Percentiles rank a stretch among this genome's conserved stretches.
These are phyloP conservation scores for Trichechus manatus DNA, from an alignment of 2,113 vertebrate genomes.

Conservation along the genomic window DNA sequence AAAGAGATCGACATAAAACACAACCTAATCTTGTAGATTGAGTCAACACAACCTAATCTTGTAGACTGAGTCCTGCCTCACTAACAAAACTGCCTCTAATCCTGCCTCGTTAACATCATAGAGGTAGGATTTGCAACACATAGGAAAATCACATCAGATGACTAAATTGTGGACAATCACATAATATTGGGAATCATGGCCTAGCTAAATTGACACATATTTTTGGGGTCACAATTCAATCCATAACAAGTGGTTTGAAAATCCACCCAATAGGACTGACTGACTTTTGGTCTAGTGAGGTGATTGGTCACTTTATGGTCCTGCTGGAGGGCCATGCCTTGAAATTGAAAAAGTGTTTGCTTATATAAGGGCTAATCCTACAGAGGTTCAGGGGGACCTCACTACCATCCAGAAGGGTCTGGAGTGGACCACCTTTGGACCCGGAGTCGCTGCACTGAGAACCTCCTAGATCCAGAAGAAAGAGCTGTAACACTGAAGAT, in stretches of 20 bases:
- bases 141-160: too few species aligned
- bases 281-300: neutral
- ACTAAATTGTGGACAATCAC: too few species aligned
- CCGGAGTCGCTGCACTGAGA: neutral
- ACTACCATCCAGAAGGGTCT: neutral
- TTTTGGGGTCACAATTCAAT: too few species aligned
- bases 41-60: too few species aligned
- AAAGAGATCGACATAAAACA: too few species aligned
- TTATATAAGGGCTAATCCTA: neutral
- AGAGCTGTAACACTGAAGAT: neutral
- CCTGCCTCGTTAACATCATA: too few species aligned
- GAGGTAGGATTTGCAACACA: too few species aligned
- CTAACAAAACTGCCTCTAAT: too few species aligned
- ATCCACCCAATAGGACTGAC: neutral
- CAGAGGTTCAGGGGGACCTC: neutral
- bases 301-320: neutral
- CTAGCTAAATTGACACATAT: too few species aligned
- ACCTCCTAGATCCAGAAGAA: neutral
- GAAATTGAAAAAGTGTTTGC: neutral
- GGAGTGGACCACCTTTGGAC: neutral
- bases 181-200: too few species aligned
- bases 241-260: neutral
- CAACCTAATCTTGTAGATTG: too few species aligned
- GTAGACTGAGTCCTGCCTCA: too few species aligned
- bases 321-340: neutral